Percentiles rank a stretch among this genome's conserved stretches.
Conservation (phyloP, 1,140 invertebrate species). For the Hormaphis cornu region DNA sequence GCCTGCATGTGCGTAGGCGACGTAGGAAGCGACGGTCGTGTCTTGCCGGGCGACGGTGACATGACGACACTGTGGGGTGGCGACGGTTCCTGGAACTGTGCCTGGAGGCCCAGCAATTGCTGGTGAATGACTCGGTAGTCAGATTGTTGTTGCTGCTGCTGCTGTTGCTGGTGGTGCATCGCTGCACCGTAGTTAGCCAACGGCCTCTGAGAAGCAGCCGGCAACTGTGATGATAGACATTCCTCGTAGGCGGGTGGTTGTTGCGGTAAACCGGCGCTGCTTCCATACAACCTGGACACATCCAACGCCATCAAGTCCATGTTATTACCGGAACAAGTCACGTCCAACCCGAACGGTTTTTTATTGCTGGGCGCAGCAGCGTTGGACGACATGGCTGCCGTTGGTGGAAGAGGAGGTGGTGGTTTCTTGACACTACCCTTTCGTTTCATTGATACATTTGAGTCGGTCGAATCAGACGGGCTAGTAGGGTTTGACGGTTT, state of each 20-base stretch:
- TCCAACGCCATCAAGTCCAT: constrained; percentile 41
- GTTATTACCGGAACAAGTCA: constrained; percentile 28
- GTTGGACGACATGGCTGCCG: neutral
- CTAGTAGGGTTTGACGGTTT: constrained; percentile 47
- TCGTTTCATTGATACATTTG: constrained; percentile 44
- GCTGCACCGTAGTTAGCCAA: neutral
- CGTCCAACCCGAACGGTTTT: constrained; percentile 42
- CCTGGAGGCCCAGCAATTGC: constrained; percentile 51
- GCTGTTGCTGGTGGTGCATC: constrained; percentile 29
- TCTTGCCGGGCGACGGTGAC: constrained; percentile 73
- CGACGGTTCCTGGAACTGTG: constrained; percentile 66
- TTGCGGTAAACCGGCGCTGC: constrained; percentile 9
- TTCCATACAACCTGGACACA: constrained; percentile 44
- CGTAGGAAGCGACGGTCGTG: constrained; percentile 74
- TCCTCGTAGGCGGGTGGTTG: constrained; percentile 31
- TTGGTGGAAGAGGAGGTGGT: constrained; percentile 36
- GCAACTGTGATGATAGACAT: constrained; percentile 17
- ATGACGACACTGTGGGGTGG: constrained; percentile 74
- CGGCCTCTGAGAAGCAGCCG: neutral
- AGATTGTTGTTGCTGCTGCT: constrained; percentile 34
- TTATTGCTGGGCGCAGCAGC: constrained; percentile 16
- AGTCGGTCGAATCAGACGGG: constrained; percentile 46
- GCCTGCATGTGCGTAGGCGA: constrained; percentile 91
- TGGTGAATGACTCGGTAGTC: constrained; percentile 28
- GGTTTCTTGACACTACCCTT: constrained; percentile 66